phyloP scores from a whole-genome alignment of 2,888 invertebrate genomes.

The Athalia rosae region DNA sequence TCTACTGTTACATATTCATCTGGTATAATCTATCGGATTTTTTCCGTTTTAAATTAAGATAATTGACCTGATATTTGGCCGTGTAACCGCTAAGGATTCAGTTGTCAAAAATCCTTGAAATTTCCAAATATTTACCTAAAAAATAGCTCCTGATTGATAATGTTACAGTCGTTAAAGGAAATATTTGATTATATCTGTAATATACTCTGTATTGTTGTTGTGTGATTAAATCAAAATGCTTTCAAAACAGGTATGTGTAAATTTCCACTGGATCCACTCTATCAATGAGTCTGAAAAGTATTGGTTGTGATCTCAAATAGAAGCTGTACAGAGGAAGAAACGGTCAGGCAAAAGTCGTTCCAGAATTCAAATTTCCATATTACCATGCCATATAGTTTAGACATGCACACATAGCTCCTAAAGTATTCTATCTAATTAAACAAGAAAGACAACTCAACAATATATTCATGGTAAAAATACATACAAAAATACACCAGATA shows the following conservation, averaged over 20 bases:
- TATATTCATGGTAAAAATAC: constrained; percentile 29
- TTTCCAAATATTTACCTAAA: constrained; percentile 11
- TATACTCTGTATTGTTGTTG: constrained; percentile 72
- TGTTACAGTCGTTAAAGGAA: constrained; percentile 68
- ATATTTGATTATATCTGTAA: constrained; percentile 70
- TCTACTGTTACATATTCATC: no score
- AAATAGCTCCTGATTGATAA: constrained; percentile 50
- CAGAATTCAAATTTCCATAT: neutral
- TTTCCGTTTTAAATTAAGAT: no score
- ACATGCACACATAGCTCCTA: neutral
- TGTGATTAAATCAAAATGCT: constrained; percentile 71
- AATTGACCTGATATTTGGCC: neutral
- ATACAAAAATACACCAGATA: constrained; percentile 24
- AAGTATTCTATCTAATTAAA: neutral
- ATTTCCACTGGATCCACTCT: no score
- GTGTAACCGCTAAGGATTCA: neutral
- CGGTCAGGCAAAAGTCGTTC: no score
- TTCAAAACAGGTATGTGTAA: constrained; percentile 38
- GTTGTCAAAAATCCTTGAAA: neutral
- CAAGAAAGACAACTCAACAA: constrained; percentile 15
- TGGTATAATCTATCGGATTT: no score
- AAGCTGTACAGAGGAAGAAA: no score
- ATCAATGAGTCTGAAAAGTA: no score
- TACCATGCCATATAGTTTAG: neutral
- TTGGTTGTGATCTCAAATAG: no score